phyloP scores from a whole-genome alignment of 2,797 vertebrate species.

The Amazona ochrocephala region DNA sequence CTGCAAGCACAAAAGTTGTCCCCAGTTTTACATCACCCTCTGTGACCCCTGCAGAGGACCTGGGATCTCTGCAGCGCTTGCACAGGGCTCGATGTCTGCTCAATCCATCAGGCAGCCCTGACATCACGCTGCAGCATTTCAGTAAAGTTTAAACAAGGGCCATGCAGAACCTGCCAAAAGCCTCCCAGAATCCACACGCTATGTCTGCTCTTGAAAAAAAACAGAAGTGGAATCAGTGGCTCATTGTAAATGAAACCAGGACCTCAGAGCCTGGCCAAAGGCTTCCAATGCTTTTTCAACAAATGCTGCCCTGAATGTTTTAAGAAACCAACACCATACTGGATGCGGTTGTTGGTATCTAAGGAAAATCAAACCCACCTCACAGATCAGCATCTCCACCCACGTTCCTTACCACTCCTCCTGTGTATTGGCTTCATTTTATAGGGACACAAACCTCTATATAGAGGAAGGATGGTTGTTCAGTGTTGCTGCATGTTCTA shows the following conservation, averaged over 20 bases:
- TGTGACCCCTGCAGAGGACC: neutral
- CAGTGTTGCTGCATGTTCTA: neutral
- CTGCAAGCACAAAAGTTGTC: neutral
- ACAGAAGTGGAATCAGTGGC: neutral
- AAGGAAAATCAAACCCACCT: neutral
- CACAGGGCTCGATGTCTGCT: neutral
- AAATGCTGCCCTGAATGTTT: constrained; percentile 18
- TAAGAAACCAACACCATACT: constrained; percentile 7
- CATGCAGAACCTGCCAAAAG: constrained; percentile 53
- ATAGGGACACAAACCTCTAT: neutral
- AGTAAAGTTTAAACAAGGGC: constrained; percentile 62
- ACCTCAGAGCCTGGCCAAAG: constrained; percentile 45
- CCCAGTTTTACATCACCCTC: neutral
- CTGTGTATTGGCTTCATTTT: neutral
- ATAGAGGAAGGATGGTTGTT: neutral
- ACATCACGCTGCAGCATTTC: constrained; percentile 8
- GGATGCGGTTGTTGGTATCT: neutral
- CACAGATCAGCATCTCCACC: neutral
- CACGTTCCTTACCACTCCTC: neutral
- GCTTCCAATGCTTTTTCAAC: neutral
- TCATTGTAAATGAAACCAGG: constrained; percentile 49
- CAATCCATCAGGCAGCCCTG: constrained; percentile 37
- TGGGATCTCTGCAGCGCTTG: neutral
- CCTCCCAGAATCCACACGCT: constrained; percentile 45
- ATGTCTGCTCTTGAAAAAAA: neutral